Percentiles rank a stretch among this genome's conserved stretches.
phyloP scores from a whole-genome alignment of 2,113 vertebrate genomes.

The Etia nguti region DNA sequence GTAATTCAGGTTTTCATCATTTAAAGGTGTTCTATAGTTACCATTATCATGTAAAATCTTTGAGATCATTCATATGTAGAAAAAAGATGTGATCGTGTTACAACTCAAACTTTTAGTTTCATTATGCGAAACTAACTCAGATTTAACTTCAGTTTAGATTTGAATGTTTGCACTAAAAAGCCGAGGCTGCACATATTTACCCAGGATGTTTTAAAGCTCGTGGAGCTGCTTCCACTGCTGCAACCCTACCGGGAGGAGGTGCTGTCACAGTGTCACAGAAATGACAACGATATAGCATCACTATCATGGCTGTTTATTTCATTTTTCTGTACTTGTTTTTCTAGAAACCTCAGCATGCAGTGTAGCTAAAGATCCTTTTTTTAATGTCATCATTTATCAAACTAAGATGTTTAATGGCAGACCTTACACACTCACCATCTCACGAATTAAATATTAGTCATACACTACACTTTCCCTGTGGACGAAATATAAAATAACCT shows the following conservation, averaged over 20 bases:
- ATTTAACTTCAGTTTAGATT: background rate
- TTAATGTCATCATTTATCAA: background rate
- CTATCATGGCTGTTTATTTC: background rate
- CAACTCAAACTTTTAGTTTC: background rate
- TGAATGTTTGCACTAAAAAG: background rate
- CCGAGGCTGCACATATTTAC: background rate
- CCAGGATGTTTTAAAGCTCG: background rate
- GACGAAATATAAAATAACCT: background rate
- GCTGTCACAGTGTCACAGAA: slow-evolving; percentile 36
- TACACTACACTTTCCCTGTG: background rate
- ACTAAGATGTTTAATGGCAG: background rate
- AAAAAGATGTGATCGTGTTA: background rate
- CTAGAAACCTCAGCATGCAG: background rate
- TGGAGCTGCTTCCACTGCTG: background rate
- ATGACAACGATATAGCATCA: background rate
- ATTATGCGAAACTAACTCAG: background rate
- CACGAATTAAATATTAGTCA: background rate
- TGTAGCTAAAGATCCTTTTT: background rate
- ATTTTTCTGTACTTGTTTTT: background rate
- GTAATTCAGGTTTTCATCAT: background rate
- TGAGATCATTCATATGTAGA: background rate
- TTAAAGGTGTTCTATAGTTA: background rate
- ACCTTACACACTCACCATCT: background rate
- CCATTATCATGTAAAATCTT: background rate
- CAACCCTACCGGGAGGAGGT: slow-evolving; percentile 52